Conservation (phyloP, 1,140 invertebrate species). For the Orchesella cincta region DNA sequence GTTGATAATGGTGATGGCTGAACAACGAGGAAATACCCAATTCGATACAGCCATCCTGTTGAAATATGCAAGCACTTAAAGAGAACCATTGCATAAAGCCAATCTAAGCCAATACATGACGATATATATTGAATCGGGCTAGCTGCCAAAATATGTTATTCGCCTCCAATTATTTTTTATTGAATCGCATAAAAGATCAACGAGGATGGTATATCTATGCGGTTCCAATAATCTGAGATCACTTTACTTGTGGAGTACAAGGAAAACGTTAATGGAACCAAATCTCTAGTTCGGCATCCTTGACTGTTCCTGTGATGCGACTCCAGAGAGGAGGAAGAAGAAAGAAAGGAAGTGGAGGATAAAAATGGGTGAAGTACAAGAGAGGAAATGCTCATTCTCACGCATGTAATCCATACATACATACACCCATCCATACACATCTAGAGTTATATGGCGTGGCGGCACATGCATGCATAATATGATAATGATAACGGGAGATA, state of each 20-base stretch:
- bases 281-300: not conserved
- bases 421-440: no score
- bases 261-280: not conserved
- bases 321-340: not conserved
- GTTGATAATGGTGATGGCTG: no score
- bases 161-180: slow-evolving; percentile 46
- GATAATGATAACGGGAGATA: not conserved
- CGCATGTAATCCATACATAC: not conserved
- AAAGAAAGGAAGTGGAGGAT: not conserved
- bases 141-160: slow-evolving; percentile 43
- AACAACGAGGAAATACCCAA: no score
- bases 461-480: not conserved
- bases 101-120: no score
- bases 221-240: not conserved
- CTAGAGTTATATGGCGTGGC: no score
- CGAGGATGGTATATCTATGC: not conserved
- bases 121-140: slow-evolving; percentile 41
- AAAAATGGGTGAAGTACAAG: not conserved
- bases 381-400: not conserved
- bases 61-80: slow-evolving; percentile 7
- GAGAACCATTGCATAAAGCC: not conserved
- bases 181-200: slow-evolving; percentile 42
- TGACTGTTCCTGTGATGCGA: no score
- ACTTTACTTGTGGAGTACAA: not conserved
- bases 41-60: not conserved